Percentiles rank a stretch among this genome's conserved stretches.
Conservation (phyloP, 2,113 vertebrate genomes). For the Leucopsar rothschildi region DNA sequence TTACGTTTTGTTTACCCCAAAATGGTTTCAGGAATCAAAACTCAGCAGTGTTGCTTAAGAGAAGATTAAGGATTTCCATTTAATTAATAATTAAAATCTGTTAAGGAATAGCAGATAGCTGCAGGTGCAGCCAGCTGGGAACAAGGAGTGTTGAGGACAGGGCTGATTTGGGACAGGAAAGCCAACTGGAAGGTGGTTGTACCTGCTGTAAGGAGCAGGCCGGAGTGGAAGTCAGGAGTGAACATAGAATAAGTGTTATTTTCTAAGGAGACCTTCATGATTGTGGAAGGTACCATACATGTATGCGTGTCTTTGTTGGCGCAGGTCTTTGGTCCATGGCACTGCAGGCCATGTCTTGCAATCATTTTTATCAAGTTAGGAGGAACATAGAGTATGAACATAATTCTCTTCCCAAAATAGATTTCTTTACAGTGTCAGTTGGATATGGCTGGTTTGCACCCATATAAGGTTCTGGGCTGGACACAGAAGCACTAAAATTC, state of each 20-base stretch:
- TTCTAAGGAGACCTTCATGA: background rate
- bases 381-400: background rate
- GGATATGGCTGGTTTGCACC: background rate
- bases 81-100: background rate
- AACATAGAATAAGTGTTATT: background rate
- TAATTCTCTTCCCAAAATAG: background rate
- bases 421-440: background rate
- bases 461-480: background rate
- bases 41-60: background rate
- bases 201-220: background rate
- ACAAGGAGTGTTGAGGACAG: accelerated
- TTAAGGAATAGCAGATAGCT: background rate
- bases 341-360: accelerated
- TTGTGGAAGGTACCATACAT: accelerated
- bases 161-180: background rate
- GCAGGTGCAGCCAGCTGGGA: background rate
- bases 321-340: no score
- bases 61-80: background rate
- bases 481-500: background rate
- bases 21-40: background rate
- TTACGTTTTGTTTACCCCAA: background rate
- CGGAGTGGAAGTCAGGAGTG: background rate
- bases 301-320: background rate
- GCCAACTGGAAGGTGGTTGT: background rate
- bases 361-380: background rate